Conservation (phyloP, 2,888 invertebrate genomes). For the Acheta domesticus region DNA sequence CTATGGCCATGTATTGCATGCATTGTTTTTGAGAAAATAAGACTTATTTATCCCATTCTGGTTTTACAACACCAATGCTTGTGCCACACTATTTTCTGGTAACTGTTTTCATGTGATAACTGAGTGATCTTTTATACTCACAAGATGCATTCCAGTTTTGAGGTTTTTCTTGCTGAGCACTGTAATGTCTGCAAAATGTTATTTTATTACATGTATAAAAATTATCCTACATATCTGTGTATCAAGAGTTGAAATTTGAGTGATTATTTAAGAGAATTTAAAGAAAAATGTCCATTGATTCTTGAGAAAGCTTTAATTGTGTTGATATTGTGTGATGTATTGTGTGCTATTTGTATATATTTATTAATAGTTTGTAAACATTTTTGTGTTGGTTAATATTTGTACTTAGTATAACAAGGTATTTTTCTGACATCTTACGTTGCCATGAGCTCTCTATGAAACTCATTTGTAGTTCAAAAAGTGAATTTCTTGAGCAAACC, state of each 20-base stretch:
- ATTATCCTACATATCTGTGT: not conserved
- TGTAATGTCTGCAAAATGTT: not conserved
- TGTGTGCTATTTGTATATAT: not conserved
- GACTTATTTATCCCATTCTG: not conserved
- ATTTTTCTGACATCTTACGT: no score
- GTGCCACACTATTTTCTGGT: not conserved
- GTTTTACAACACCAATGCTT: not conserved
- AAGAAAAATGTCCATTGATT: not conserved
- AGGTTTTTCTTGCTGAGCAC: not conserved
- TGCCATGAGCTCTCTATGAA: no score
- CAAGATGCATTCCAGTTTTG: not conserved
- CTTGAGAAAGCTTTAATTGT: constrained; percentile 9
- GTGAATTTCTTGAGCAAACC: no score
- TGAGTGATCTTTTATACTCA: constrained; percentile 7
- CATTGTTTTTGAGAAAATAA: not conserved
- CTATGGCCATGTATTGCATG: not conserved
- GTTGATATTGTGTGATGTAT: not conserved
- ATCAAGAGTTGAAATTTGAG: not conserved
- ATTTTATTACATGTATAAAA: not conserved
- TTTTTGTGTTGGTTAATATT: not conserved
- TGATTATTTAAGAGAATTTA: not conserved
- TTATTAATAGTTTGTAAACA: not conserved
- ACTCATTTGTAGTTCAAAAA: no score
- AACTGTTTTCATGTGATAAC: constrained; percentile 5
- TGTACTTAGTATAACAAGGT: not conserved